Evolutionary conservation across 1,140 invertebrate species (phyloP).

Genomic region (Cardiocondyla obscurior): DNA sequence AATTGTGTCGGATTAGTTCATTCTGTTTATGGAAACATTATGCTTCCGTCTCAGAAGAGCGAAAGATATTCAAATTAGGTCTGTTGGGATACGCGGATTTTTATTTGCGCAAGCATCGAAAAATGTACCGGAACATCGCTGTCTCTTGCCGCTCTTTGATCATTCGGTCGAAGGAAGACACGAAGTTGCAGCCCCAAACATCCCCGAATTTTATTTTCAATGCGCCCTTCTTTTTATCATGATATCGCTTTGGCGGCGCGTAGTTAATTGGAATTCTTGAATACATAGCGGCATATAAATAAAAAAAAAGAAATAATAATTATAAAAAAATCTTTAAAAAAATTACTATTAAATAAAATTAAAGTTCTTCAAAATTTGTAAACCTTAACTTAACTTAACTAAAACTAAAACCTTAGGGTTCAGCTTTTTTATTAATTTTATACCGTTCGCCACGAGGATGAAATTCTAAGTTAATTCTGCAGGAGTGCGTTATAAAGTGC

Average conservation of each 20-base stretch:
- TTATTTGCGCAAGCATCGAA: constrained; percentile 16
- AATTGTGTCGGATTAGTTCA: neutral
- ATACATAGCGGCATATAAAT: neutral
- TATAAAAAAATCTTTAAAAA: neutral
- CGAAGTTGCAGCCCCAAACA: neutral
- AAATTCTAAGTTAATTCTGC: neutral
- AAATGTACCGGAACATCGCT: neutral
- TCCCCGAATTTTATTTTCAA: neutral
- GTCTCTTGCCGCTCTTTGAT: constrained; percentile 1
- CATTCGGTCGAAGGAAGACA: neutral
- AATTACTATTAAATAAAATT: neutral
- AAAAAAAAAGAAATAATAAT: neutral
- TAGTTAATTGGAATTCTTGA: neutral
- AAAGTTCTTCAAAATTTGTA: neutral
- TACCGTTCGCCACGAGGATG: neutral
- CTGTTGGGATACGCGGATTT: neutral
- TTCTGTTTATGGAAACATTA: neutral
- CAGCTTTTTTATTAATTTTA: neutral
- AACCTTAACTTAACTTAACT: no score
- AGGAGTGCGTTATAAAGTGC: neutral
- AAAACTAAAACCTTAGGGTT: no score
- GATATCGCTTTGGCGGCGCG: neutral
- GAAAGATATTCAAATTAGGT: neutral
- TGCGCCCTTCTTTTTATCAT: neutral
- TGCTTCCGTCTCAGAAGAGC: neutral